These are phyloP conservation scores for Chrysaora quinquecirrha DNA, from an alignment of 30 jellyfish, hydroid and myxozoan genomes.

Conservation along the genomic window DNA sequence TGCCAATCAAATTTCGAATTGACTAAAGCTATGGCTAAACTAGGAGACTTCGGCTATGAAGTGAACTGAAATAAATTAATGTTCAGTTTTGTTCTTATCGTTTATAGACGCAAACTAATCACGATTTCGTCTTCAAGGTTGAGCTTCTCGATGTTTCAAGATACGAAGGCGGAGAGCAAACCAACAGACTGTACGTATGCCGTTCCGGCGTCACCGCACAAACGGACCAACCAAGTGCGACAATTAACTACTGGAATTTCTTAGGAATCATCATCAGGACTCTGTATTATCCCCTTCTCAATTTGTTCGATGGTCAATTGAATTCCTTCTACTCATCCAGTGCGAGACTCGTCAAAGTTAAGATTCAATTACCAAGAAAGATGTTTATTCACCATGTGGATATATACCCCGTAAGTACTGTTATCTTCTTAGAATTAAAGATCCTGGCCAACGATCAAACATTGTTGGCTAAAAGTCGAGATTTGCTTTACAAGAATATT, in stretches of 20 bases:
- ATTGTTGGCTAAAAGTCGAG: no score
- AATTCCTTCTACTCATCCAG: conserved; percentile 45
- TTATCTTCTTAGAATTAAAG: no score
- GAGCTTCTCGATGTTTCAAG: conserved; percentile 39
- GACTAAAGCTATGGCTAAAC: no score
- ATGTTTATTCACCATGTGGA: conserved; percentile 51
- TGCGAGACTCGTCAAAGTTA: conserved; percentile 24
- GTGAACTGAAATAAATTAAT: no score
- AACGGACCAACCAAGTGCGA: conserved; percentile 35
- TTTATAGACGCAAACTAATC: no score
- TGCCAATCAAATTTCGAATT: no score
- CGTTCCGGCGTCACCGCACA: conserved; percentile 51
- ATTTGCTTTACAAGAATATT: no score
- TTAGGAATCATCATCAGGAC: not conserved
- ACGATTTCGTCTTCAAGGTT: conserved; percentile 27
- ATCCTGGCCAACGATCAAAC: no score
- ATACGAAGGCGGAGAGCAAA: conserved; percentile 39
- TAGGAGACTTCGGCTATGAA: no score
- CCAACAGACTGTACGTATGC: conserved; percentile 5
- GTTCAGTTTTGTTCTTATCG: no score
- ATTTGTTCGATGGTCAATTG: conserved; percentile 40
- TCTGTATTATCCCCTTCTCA: conserved; percentile 11
- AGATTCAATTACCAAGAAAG: conserved; percentile 8
- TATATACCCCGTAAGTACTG: conserved; percentile 42
- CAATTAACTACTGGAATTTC: conserved; percentile 1